These are phyloP conservation scores for Tapirus terrestris DNA, from an alignment of 2,113 vertebrate species.

Conservation along the genomic window DNA sequence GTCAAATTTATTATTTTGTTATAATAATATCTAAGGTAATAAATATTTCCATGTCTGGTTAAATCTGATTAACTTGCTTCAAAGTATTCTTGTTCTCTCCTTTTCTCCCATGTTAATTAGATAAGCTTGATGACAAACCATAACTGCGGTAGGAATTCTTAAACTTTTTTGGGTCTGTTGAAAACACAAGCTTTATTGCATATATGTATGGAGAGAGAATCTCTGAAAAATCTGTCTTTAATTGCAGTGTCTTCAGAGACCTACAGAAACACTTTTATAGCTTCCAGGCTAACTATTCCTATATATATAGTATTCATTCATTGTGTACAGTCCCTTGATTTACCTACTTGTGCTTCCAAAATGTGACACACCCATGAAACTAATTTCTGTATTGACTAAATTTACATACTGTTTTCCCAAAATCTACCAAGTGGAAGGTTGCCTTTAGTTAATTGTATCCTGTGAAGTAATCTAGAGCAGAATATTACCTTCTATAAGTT, in stretches of 20 bases:
- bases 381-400: not conserved
- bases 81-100: not conserved
- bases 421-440: not conserved
- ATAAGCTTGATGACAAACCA: not conserved
- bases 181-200: not conserved
- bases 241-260: not conserved
- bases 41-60: conserved; percentile 10
- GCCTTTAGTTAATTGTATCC: not conserved
- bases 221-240: not conserved
- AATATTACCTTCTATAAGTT: not conserved
- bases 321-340: not conserved
- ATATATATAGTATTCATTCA: not conserved
- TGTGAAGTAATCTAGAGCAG: not conserved
- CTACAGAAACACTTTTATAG: not conserved
- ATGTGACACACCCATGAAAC: not conserved
- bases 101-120: conserved; percentile 4
- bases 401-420: not conserved
- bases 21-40: not conserved
- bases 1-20: not conserved
- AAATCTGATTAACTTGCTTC: not conserved
- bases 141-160: not conserved
- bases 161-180: not conserved
- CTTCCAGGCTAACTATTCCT: not conserved
- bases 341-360: conserved; percentile 15
- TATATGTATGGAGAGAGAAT: not conserved